Base-by-base conservation (phyloP, 64 coral and sea anemone genomes). In the Platygyra sinensis region DNA sequence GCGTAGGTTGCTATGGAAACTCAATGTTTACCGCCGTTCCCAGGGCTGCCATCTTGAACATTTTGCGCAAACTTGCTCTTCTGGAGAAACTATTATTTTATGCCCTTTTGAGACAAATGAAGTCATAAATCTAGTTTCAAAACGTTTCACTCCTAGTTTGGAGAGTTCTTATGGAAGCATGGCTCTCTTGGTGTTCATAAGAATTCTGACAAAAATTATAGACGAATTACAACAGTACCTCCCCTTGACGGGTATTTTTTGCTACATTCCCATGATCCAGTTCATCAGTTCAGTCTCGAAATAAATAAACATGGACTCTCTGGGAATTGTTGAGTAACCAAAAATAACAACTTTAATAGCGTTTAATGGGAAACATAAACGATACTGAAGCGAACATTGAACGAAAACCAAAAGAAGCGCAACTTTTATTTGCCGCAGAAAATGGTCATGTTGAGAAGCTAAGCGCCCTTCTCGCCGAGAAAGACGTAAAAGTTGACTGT, bases 291-390 rank as follows among this genome's bases (percentile, higher is more conserved):
- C 63, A 51, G 63, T 50, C 13, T 49, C n/a, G 3, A 62, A 8
- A 72, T 71, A 85, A 83, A 85, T 25, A 85, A 85, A 85, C 38
- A 85, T 85, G 62, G 81, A 38, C 31, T 10, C 60, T 67, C 65
- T 3, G 20, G 8, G 5, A 67, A 25, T 7, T 2, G 64, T 25
- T 55, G 52, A 55, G 0, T 65, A 0, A 62, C 10, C 50, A 73
- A 52, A 29, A 55, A 46, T 0, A 87, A 64, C n/a, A 74, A 33
- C 55, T 74, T 57, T 32, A 33, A 74, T 74, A 31, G 9, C 19
- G 8, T 54, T 90, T 79, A 69, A 96, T 96, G 95, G 95, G 95
- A 20, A 96, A 96, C 28, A 69, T 96, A 11, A 90, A 87, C 72
- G 82, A 94, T 72, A 24, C 86, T 18, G 91, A 96, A 49, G 57